Percentiles rank a stretch among this genome's conserved stretches.
These are phyloP conservation scores for Eptesicus fuscus DNA, from an alignment of 2,113 vertebrate species.

Conservation along the genomic window DNA sequence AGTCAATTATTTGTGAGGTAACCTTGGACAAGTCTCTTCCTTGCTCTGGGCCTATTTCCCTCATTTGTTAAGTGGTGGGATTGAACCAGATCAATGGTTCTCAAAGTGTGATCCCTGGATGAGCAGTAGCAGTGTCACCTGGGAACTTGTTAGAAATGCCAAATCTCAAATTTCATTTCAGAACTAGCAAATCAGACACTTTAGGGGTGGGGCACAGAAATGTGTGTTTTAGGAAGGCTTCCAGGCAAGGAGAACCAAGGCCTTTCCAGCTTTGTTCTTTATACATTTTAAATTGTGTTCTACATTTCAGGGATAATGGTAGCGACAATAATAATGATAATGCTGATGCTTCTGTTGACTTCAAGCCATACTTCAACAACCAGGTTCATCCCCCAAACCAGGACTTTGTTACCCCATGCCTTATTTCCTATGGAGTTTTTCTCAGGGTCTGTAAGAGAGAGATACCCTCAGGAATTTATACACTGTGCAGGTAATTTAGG, in stretches of 20 bases:
- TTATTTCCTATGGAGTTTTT: not conserved
- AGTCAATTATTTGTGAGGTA: not conserved
- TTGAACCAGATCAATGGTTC: not conserved
- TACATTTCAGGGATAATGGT: not conserved
- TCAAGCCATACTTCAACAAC: not conserved
- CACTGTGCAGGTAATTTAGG: not conserved
- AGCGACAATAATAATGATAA: not conserved
- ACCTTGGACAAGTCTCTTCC: not conserved
- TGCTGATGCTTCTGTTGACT: not conserved
- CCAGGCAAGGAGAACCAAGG: not conserved
- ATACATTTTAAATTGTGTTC: not conserved
- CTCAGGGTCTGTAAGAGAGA: not conserved
- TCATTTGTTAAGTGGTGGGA: slow-evolving; percentile 10
- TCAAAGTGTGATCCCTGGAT: not conserved
- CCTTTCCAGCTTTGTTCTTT: not conserved
- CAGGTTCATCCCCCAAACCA: not conserved
- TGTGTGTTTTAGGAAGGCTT: not conserved
- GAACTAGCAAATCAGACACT: not conserved
- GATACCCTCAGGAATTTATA: not conserved
- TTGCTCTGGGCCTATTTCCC: not conserved
- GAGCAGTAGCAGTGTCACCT: not conserved
- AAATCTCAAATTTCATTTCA: not conserved
- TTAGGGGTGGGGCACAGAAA: not conserved
- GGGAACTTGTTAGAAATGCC: not conserved
- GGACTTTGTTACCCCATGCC: not conserved